A percentile compares a stretch with the other conserved stretches of the same genome.
These are phyloP conservation scores for Pemphigus obesinymphae DNA, from an alignment of 1,140 invertebrate species.

Conservation along the genomic window DNA sequence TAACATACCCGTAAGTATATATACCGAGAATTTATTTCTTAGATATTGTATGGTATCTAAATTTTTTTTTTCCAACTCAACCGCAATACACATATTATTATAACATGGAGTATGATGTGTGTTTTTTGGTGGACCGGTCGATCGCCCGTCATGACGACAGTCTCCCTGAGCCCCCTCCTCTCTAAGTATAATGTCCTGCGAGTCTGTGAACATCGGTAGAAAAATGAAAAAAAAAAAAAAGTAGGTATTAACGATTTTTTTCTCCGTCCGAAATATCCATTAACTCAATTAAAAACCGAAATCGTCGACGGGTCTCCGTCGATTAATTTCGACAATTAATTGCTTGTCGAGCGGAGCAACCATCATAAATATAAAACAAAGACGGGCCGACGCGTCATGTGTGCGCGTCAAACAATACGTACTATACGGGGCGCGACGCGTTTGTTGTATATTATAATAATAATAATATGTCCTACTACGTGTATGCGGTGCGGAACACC, in stretches of 20 bases:
- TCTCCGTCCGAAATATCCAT: not conserved
- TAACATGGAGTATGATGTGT: not conserved
- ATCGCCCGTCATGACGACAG: not conserved
- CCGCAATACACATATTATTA: too few species aligned
- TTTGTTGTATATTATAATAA: not conserved
- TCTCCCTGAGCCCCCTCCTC: too few species aligned
- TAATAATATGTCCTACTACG: not conserved
- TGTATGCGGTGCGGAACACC: not conserved
- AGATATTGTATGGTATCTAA: not conserved
- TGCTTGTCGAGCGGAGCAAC: not conserved
- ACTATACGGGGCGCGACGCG: not conserved
- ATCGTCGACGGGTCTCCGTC: not conserved
- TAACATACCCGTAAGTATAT: too few species aligned
- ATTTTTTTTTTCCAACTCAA: not conserved
- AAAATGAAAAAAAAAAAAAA: too few species aligned
- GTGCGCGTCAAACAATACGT: not conserved
- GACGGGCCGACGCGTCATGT: not conserved
- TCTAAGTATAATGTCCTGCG: too few species aligned
- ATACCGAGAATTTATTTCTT: not conserved
- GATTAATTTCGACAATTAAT: not conserved
- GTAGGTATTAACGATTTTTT: too few species aligned
- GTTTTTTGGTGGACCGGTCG: not conserved
- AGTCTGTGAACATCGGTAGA: too few species aligned
- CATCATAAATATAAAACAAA: not conserved
- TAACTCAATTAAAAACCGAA: conserved; percentile 29